Conservation (phyloP, 2,888 invertebrate species). For the Automeris io region DNA sequence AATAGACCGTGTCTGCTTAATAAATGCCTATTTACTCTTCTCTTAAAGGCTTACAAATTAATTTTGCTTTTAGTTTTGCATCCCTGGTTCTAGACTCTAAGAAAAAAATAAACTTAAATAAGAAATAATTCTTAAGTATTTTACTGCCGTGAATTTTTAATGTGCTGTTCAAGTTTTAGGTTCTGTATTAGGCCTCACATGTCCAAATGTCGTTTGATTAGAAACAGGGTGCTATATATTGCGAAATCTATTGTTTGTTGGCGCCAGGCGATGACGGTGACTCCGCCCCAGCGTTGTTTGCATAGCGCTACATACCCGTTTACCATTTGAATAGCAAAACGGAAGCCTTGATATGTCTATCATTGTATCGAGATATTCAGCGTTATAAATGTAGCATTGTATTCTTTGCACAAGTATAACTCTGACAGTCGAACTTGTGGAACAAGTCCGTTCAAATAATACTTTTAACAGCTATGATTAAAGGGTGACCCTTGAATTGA, state of each 20-base stretch:
- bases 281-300: slow-evolving; percentile 28
- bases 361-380: slow-evolving; percentile 36
- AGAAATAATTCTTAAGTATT: too few relatives aligned
- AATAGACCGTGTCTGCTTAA: too few relatives aligned
- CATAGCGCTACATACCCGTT: slow-evolving; percentile 1
- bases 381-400: too few relatives aligned
- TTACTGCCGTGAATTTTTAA: too few relatives aligned
- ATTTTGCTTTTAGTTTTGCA: too few relatives aligned
- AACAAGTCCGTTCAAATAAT: not conserved
- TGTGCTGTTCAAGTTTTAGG: too few relatives aligned
- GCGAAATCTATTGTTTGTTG: slow-evolving; percentile 43
- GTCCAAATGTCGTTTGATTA: slow-evolving; percentile 33
- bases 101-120: too few relatives aligned
- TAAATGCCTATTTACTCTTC: too few relatives aligned
- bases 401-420: slow-evolving; percentile 1
- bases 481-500: not conserved
- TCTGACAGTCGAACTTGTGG: not conserved
- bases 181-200: not conserved
- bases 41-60: too few relatives aligned
- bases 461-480: not conserved
- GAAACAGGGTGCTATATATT: slow-evolving; percentile 26
- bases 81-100: too few relatives aligned
- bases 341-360: slow-evolving; percentile 53
- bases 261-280: slow-evolving; percentile 16
- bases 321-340: slow-evolving; percentile 13